Conservation (phyloP, 2,888 invertebrate species). For the Ectemnius cavifrons region DNA sequence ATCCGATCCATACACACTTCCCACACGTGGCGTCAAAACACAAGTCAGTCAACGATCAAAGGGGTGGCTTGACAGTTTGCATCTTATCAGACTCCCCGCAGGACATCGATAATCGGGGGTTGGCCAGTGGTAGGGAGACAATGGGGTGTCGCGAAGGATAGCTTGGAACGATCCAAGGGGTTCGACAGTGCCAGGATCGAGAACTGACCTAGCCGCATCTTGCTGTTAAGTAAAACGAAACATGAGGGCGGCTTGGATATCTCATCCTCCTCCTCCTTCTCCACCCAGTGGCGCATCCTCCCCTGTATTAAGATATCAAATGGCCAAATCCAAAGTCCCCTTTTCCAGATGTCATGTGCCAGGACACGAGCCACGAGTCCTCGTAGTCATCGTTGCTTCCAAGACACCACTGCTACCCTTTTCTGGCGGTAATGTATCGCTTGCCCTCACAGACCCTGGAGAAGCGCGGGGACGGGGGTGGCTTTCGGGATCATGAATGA, state of each 20-base stretch:
- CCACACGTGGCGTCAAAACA: no score
- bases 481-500: constrained; percentile 74
- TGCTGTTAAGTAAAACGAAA: constrained; percentile 68
- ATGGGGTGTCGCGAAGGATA: constrained; percentile 27
- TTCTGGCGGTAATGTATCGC: constrained; percentile 72
- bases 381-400: background rate
- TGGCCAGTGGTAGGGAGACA: background rate
- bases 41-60: no score
- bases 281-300: constrained; percentile 18
- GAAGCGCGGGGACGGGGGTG: constrained; percentile 60
- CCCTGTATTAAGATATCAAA: constrained; percentile 76
- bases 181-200: constrained; percentile 27
- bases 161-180: constrained; percentile 36
- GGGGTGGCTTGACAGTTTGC: background rate
- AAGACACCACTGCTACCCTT: constrained; percentile 66
- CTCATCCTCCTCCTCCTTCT: background rate
- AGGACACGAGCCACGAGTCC: constrained; percentile 40
- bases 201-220: constrained; percentile 58
- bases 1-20: no score
- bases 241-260: constrained; percentile 62
- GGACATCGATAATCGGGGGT: background rate
- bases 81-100: constrained; percentile 5
- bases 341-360: constrained; percentile 70
- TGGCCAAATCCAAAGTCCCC: constrained; percentile 72
- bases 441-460: constrained; percentile 66